phyloP scores from a whole-genome alignment of 2,888 invertebrate species.

The Eupithecia pulchellata region DNA sequence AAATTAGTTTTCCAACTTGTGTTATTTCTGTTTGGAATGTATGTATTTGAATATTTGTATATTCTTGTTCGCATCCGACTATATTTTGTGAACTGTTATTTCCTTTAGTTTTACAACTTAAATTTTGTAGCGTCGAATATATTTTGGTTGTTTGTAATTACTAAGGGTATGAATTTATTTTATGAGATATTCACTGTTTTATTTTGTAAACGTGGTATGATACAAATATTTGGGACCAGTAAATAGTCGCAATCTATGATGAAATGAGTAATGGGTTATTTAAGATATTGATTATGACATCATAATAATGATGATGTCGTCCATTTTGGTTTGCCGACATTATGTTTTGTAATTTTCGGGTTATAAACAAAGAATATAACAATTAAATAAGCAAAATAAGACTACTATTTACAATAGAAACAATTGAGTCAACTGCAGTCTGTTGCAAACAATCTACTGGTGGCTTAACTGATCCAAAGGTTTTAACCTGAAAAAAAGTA shows the following conservation, averaged over 20 bases:
- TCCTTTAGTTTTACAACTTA: slow-evolving; percentile 1
- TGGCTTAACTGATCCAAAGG: too few species aligned
- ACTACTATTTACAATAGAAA: too few species aligned
- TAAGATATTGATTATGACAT: too few species aligned
- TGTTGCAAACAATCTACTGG: too few species aligned
- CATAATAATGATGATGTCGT: too few species aligned
- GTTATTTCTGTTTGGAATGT: slow-evolving; percentile 32
- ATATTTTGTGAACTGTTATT: slow-evolving; percentile 7
- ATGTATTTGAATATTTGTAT: slow-evolving; percentile 35
- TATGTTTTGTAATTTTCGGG: too few species aligned
- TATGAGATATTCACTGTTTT: background rate
- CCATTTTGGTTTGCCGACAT: too few species aligned
- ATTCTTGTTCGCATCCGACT: slow-evolving; percentile 22
- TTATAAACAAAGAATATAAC: too few species aligned
- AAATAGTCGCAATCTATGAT: background rate
- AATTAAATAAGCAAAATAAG: too few species aligned
- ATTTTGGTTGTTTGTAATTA: slow-evolving; percentile 1
- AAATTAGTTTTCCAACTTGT: slow-evolving; percentile 38
- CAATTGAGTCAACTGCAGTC: too few species aligned
- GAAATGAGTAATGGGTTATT: background rate
- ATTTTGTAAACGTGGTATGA: background rate
- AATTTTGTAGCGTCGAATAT: background rate
- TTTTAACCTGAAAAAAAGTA: too few species aligned
- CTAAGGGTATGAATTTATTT: background rate
- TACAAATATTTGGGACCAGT: background rate